A percentile compares a stretch with the other conserved stretches of the same genome.
Conservation (phyloP, 2,888 invertebrate genomes). For the Leptura quadrifasciata region DNA sequence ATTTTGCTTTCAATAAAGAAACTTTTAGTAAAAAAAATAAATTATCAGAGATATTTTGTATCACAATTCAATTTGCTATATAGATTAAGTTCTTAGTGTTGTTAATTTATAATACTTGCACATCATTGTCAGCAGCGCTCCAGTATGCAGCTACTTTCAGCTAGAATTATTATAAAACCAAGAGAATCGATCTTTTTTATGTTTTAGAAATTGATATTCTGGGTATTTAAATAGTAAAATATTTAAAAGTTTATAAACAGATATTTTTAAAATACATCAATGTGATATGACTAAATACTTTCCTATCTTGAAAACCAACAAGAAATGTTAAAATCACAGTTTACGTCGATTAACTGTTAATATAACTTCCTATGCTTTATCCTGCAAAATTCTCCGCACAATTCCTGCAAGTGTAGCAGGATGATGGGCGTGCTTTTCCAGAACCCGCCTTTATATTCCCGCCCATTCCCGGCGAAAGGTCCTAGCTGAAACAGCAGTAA, state of each 20-base stretch:
- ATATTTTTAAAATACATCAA: constrained; percentile 11
- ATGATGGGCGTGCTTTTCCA: constrained; percentile 58
- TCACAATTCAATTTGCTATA: too few species aligned
- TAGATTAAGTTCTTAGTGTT: too few species aligned
- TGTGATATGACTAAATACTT: not conserved
- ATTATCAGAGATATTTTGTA: too few species aligned
- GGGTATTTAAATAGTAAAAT: not conserved
- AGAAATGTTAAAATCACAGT: constrained; percentile 34
- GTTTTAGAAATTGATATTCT: not conserved
- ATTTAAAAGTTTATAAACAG: not conserved
- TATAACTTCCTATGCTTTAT: constrained; percentile 37
- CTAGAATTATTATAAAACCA: not conserved
- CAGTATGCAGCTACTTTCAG: not conserved
- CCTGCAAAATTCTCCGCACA: constrained; percentile 35
- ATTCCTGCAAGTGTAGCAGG: constrained; percentile 64
- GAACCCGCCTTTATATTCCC: constrained; percentile 58
- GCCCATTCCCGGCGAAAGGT: constrained; percentile 57
- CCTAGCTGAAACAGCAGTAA: constrained; percentile 31
- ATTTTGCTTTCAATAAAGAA: too few species aligned
- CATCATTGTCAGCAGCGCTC: not conserved
- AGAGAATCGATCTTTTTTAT: not conserved
- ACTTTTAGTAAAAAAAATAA: too few species aligned
- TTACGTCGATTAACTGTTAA: constrained; percentile 42
- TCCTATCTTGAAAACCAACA: constrained; percentile 14
- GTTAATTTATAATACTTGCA: too few species aligned